Evolutionary conservation across 2,888 invertebrate species (phyloP).

Genomic region (Dryobotodes eremita): DNA sequence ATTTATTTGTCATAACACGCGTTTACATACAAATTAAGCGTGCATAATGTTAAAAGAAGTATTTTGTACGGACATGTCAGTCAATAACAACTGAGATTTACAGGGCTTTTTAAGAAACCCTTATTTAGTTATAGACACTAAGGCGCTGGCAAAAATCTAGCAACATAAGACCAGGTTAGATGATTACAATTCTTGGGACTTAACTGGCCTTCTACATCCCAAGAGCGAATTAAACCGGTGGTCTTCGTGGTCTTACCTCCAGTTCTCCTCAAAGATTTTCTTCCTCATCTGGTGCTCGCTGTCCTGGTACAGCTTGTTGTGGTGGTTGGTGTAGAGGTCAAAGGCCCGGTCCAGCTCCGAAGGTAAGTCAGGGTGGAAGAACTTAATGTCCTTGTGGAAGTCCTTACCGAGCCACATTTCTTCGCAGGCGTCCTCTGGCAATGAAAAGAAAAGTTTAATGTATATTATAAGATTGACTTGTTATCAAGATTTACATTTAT

Average conservation of each 20-base stretch:
- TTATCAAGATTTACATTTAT: too few relatives aligned
- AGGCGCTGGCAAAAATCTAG: not conserved
- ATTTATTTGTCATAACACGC: too few relatives aligned
- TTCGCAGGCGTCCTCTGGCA: constrained; percentile 28
- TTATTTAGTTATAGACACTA: not conserved
- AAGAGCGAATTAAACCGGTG: not conserved
- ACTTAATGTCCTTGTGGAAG: constrained; percentile 38
- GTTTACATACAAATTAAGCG: too few relatives aligned
- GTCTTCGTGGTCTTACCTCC: constrained; percentile 67
- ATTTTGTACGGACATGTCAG: too few relatives aligned
- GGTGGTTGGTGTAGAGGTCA: constrained; percentile 71
- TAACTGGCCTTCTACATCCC: not conserved
- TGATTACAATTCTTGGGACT: not conserved
- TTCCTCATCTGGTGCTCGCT: constrained; percentile 73
- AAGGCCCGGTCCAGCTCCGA: constrained; percentile 45
- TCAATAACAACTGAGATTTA: too few relatives aligned
- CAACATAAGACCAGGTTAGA: not conserved
- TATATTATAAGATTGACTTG: not conserved
- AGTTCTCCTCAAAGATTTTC: constrained; percentile 74
- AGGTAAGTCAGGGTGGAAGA: constrained; percentile 48
- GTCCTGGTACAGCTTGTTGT: constrained; percentile 69
- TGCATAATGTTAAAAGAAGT: too few relatives aligned
- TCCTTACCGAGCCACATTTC: not conserved
- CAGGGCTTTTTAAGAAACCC: too few relatives aligned
- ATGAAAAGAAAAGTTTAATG: not conserved